Evolutionary conservation across 2,113 vertebrate genomes (phyloP).

Genomic region (Triplophysa siluroides): DNA sequence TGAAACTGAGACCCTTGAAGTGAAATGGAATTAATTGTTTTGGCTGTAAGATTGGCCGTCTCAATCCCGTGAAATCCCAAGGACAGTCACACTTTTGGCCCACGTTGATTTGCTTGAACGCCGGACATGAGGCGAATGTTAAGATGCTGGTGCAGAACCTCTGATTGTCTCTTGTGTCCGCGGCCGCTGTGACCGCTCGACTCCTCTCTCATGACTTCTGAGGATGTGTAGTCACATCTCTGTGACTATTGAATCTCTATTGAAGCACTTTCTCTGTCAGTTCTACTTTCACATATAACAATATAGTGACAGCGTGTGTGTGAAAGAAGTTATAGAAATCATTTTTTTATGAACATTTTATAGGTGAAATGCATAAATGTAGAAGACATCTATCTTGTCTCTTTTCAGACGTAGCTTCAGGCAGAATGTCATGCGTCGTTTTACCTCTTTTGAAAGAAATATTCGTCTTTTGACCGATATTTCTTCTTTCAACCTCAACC

Average conservation of each 20-base stretch:
- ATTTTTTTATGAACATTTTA: background rate
- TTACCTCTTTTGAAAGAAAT: too few relatives aligned
- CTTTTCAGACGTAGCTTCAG: too few relatives aligned
- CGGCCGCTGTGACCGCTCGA: background rate
- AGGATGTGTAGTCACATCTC: conserved; percentile 25
- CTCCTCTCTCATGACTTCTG: conserved; percentile 3
- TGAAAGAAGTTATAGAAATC: background rate
- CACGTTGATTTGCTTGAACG: conserved; percentile 28
- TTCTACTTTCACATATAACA: background rate
- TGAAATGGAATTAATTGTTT: conserved; percentile 4
- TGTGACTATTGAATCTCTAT: background rate
- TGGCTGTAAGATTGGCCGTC: background rate
- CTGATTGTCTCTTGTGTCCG: conserved; percentile 29
- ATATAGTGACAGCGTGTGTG: background rate
- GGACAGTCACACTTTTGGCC: conserved; percentile 32
- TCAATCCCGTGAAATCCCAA: conserved; percentile 30
- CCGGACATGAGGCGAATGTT: conserved; percentile 42
- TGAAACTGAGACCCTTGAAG: background rate
- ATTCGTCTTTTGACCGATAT: too few relatives aligned
- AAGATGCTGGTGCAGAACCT: conserved; percentile 34
- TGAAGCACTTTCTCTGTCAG: background rate
- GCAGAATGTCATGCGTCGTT: too few relatives aligned
- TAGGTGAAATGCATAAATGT: background rate
- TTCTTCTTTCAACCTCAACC: too few relatives aligned
- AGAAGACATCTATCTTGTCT: too few relatives aligned